phyloP scores from a whole-genome alignment of 2,113 vertebrate genomes.

The Psilopsiagon aurifrons region DNA sequence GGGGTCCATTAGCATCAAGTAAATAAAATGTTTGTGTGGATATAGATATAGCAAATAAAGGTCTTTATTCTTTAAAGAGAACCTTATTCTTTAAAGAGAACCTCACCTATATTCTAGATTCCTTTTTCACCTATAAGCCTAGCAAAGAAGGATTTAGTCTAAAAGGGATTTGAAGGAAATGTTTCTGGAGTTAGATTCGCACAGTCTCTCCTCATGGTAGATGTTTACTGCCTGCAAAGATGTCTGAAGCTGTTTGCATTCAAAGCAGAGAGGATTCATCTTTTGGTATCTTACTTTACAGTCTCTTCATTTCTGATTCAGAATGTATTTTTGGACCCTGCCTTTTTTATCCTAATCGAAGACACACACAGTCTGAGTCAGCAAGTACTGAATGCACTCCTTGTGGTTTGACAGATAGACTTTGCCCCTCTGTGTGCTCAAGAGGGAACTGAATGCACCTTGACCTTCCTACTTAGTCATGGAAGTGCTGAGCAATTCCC shows the following conservation, averaged over 20 bases:
- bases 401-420: not conserved
- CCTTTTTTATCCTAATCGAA: not conserved
- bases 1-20: not conserved
- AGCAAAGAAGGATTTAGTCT: not conserved
- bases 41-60: not conserved
- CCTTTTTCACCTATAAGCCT: not conserved
- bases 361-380: not conserved
- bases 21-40: not conserved
- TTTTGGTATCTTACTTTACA: not conserved
- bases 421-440: not conserved
- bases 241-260: not conserved
- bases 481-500: constrained; percentile 35
- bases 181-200: not conserved
- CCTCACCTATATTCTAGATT: not conserved
- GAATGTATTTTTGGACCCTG: not conserved
- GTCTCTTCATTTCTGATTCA: not conserved
- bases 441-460: not conserved
- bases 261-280: not conserved
- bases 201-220: not conserved
- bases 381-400: not conserved
- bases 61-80: not conserved
- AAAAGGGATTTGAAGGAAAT: not conserved
- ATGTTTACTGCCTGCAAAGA: not conserved
- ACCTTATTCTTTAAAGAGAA: not conserved
- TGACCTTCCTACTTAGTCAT: constrained; percentile 24